These are phyloP conservation scores for Enhydra lutris DNA, from an alignment of 2,113 vertebrate genomes.

Conservation along the genomic window DNA sequence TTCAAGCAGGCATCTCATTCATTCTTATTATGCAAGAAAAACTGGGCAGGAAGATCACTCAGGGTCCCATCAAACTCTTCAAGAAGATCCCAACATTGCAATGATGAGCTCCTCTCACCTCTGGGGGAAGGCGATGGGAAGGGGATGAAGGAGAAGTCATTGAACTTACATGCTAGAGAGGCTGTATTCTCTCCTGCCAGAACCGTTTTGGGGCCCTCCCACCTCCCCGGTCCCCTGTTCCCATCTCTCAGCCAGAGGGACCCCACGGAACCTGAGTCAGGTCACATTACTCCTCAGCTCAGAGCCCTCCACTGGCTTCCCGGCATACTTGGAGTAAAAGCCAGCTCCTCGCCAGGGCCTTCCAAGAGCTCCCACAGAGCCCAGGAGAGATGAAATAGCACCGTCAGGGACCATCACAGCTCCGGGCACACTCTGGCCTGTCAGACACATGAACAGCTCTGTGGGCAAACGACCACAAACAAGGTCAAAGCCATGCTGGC, in stretches of 20 bases:
- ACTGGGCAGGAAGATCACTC: neutral
- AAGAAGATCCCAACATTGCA: neutral
- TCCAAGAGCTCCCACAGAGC: neutral
- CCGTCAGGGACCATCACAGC: fast-evolving
- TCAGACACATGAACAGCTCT: neutral
- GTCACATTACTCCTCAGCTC: neutral
- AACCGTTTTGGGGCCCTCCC: neutral
- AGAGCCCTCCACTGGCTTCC: neutral
- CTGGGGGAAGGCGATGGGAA: neutral
- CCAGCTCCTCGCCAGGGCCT: neutral
- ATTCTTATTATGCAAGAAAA: neutral
- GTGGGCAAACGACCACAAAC: neutral
- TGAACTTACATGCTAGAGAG: neutral
- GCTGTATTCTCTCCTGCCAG: fast-evolving
- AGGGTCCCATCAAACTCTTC: neutral
- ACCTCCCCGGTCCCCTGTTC: neutral
- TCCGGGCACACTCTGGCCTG: neutral
- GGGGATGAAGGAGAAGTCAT: neutral
- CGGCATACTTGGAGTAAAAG: neutral
- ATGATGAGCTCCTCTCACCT: neutral
- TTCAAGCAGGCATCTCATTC: neutral
- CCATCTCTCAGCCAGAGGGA: neutral
- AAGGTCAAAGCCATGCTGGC: neutral
- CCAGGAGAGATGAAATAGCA: neutral
- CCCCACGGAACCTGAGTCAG: too few relatives aligned